Percentiles rank a stretch among this genome's conserved stretches.
Evolutionary conservation across 2,797 vertebrate genomes (phyloP).

Genomic region (Heterohyrax brucei): DNA sequence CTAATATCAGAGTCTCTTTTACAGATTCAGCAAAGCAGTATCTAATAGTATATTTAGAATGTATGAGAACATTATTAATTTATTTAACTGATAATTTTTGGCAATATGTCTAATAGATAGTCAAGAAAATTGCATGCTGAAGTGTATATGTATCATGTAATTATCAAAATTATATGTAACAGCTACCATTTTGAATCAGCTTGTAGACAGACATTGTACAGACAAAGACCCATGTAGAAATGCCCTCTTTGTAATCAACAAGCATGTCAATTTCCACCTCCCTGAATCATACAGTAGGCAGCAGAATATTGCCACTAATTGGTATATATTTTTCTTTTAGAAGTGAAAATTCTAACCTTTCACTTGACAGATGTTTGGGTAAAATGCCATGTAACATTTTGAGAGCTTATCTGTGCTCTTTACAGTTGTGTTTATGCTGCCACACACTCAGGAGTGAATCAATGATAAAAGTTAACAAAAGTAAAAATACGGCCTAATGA

Average conservation of each 20-base stretch:
- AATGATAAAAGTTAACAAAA: conserved; percentile 84
- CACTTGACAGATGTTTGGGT: conserved; percentile 90
- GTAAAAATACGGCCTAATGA: conserved; percentile 78
- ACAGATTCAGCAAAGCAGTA: neutral
- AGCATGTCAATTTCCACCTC: conserved; percentile 72
- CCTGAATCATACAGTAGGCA: conserved; percentile 84
- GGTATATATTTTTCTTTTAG: conserved; percentile 89
- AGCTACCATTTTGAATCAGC: conserved; percentile 9
- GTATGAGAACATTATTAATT: neutral
- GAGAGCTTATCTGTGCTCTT: conserved; percentile 90
- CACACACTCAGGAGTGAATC: conserved; percentile 86
- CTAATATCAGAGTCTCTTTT: neutral
- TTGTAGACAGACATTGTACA: neutral
- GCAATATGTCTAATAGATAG: neutral
- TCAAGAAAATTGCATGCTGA: neutral
- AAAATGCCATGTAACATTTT: conserved; percentile 91
- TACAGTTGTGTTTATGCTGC: conserved; percentile 88
- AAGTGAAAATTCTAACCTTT: conserved; percentile 92
- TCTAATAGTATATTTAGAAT: neutral
- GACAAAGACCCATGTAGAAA: neutral
- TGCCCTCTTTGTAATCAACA: conserved; percentile 63
- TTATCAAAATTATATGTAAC: neutral
- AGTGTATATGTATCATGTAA: conserved; percentile 29
- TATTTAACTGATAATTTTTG: conserved; percentile 31
- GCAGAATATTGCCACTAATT: conserved; percentile 88